These are phyloP conservation scores for Xyliphius kryptos DNA, from an alignment of 2,113 vertebrate species.

Conservation along the genomic window DNA sequence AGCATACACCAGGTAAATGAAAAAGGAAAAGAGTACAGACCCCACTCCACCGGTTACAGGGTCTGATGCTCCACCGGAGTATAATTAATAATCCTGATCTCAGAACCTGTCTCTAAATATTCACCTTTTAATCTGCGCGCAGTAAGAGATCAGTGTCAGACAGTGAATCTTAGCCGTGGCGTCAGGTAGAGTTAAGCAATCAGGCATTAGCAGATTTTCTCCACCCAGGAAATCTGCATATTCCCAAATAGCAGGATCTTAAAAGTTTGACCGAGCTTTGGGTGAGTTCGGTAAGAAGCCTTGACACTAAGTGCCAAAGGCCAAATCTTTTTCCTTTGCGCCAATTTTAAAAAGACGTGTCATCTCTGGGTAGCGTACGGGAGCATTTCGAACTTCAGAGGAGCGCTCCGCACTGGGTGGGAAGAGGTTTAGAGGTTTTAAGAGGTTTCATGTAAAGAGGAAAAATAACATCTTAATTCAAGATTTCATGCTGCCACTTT, in stretches of 20 bases:
- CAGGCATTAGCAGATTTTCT: not conserved
- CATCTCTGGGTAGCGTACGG: constrained; percentile 7
- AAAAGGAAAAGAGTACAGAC: no score
- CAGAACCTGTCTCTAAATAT: no score
- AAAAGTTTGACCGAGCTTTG: constrained; percentile 1
- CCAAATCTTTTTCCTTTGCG: constrained; percentile 6
- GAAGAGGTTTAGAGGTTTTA: constrained; percentile 24
- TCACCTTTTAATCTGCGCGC: no score
- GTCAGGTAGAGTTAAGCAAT: not conserved
- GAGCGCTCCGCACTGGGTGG: constrained; percentile 15
- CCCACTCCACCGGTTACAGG: no score
- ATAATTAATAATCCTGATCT: no score
- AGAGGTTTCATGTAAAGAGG: constrained; percentile 24
- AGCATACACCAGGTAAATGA: no score
- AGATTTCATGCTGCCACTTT: constrained; percentile 52
- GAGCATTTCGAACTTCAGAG: constrained; percentile 26
- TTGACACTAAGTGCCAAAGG: constrained; percentile 20
- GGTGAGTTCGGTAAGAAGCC: constrained; percentile 1
- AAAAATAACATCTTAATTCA: constrained; percentile 47
- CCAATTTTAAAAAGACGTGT: constrained; percentile 6
- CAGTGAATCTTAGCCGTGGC: not conserved
- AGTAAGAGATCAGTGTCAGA: no score
- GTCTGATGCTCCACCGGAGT: no score
- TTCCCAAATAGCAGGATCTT: constrained; percentile 3
- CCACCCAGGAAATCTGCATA: not conserved